Evolutionary conservation across 2,797 vertebrate species (phyloP), one percentile per base, ranked within the genome.

Genomic region (Characodon lateralis): DNA sequence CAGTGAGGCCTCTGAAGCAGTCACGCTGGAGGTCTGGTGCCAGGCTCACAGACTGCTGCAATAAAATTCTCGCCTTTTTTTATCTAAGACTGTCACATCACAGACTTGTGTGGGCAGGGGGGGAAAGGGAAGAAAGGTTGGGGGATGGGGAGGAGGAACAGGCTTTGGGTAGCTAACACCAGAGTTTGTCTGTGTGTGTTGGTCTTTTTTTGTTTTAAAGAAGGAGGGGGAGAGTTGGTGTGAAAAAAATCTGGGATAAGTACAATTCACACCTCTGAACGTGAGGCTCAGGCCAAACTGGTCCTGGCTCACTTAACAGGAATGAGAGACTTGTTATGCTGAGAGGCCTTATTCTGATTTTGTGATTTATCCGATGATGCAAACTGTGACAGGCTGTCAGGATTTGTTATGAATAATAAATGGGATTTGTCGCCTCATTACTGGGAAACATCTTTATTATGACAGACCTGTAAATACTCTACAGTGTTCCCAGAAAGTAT

Each of bases 31-130:
- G 94, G 91, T 86, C 95, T 94, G 92, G 89, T 94, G 94, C 92
- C 93, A 91, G 85, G 88, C 89, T 82, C 86, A 89, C 88, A 91
- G 92, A 91, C 85, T 81, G 87, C 85, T 73, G 92, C 93, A 93
- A 94, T 96, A 96, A 95, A 96, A 89, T 93, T 95, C 94, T 94
- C 95, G 93, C 94, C 94, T 95, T 94, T 95, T 96, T 58, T 72
- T 41, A 96, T 95, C 95, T 94, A 89, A 92, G 93, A 93, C 90
- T 91, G 93, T 87, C 92, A 94, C 94, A 95, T 95, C 95, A 95
- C 94, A 95, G 91, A 87, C 85, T 85, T 84, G 91, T 86, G 90
- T 90, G 89, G 90, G 84, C 82, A 84, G 90, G 92, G 90, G 87
- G 88, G 89, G 88, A 87, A 84, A 85, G 86, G 86, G 83, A 90